Conservation (phyloP, 1,140 invertebrate species). For the Vanessa tameamea region DNA sequence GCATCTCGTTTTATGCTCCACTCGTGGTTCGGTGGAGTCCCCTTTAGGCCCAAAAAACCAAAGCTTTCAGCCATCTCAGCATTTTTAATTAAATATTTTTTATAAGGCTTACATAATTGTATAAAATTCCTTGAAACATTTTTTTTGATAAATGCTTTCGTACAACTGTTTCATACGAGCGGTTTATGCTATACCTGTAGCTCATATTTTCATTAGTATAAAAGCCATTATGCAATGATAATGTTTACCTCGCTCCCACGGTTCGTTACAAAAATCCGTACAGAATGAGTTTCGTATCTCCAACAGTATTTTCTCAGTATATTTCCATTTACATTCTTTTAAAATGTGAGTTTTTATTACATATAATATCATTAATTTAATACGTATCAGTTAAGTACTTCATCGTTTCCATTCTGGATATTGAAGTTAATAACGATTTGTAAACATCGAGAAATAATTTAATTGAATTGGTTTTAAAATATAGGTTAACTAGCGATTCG, state of each 20-base stretch:
- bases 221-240: background rate
- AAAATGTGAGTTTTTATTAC: background rate
- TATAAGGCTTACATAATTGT: too few species aligned
- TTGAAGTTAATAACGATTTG: too few species aligned
- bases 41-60: too few species aligned
- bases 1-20: too few species aligned
- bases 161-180: background rate
- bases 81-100: too few species aligned
- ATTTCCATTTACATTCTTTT: background rate
- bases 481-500: too few species aligned
- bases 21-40: too few species aligned
- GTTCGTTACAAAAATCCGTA: background rate
- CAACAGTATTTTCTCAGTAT: background rate
- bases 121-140: background rate
- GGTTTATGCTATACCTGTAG: background rate
- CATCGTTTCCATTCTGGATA: too few species aligned
- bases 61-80: too few species aligned
- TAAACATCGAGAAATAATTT: too few species aligned
- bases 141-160: slow-evolving; percentile 6
- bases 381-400: too few species aligned
- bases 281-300: background rate
- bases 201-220: background rate
- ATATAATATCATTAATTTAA: background rate
- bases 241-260: background rate
- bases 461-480: too few species aligned